Base-by-base conservation (phyloP, 2,113 vertebrate genomes). In the Saimiri boliviensis region DNA sequence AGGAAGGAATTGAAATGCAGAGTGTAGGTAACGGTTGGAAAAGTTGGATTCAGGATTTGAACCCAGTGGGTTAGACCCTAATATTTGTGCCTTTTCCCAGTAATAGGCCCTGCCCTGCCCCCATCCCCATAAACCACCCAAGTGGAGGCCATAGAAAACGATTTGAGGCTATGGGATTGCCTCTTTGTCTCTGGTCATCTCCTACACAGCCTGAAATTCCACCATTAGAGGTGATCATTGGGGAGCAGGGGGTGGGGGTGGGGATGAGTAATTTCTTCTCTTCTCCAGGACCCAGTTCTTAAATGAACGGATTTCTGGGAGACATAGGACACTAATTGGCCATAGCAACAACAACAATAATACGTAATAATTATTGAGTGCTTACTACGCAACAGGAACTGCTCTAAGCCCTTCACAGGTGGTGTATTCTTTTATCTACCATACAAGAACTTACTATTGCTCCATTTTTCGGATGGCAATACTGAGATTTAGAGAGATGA, bases 381-480 rank as follows among this genome's bases (percentile, higher is more conserved):
- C 45, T 82, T 89, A 30, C 1, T 56, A 42, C 23, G 42, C 5
- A 76, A 54, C 37, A 68, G 47, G 30, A 56, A 21, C 21, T 56
- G 11, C 84, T 56, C 80, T 77, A 77, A 90, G 80, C 49, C 25
- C 37, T 47, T 85, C 71, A 68, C 8, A 77, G 40, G 52, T 63
- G 71, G 21, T 42, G 8, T n/a, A 25, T 81, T 91, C 42, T 49
- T 91, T 86, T 52, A 73, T 71, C 86, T 73, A 49, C 14, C 60
- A 71, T 30, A 27, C 27, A 71, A 80, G 52, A 71, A 40, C 20
- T 42, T 80, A 71, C 35, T 73, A 81, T 49, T 82, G 52, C 27
- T 94, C 23, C 52, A 73, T 42, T 89, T 94, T 94, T 40, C n/a
- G 37, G 42, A 89, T 89, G 66, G 66, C 25, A 89, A 89, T 40